These are phyloP conservation scores for Notothenia coriiceps DNA, from an alignment of 2,113 vertebrate species.

Conservation along the genomic window DNA sequence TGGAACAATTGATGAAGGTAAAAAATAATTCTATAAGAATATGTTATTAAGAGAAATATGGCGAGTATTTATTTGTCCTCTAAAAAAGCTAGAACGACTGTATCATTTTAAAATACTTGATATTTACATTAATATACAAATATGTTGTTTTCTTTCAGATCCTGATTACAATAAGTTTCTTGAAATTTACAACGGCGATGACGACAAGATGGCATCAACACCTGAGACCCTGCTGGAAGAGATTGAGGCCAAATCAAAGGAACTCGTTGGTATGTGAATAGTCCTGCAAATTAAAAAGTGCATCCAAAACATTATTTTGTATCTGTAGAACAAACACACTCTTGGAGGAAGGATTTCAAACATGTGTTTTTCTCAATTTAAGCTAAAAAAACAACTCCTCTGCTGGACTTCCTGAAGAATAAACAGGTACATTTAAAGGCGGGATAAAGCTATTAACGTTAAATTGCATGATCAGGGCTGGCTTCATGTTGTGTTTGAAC, in stretches of 20 bases:
- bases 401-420: slow-evolving; percentile 98
- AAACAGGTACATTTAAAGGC: slow-evolving; percentile 88
- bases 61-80: no score
- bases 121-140: background rate
- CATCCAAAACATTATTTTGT: background rate
- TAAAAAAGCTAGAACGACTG: no score
- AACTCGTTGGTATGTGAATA: slow-evolving; percentile 90
- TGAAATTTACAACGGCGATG: slow-evolving; percentile 93
- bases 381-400: slow-evolving; percentile 98
- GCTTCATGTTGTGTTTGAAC: background rate
- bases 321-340: background rate
- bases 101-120: background rate
- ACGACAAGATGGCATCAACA: slow-evolving; percentile 95
- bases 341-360: background rate
- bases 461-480: background rate
- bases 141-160: slow-evolving; percentile 81
- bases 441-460: background rate
- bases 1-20: slow-evolving; percentile 96
- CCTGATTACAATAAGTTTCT: slow-evolving; percentile 97
- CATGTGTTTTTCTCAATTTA: slow-evolving; percentile 46
- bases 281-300: background rate
- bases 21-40: background rate
- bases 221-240: slow-evolving; percentile 97
- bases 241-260: slow-evolving; percentile 97
- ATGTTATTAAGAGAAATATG: background rate